A percentile compares a stretch with the other conserved stretches of the same genome.
phyloP scores from a whole-genome alignment of 1,140 invertebrate species.

The Micrasema longulum region DNA sequence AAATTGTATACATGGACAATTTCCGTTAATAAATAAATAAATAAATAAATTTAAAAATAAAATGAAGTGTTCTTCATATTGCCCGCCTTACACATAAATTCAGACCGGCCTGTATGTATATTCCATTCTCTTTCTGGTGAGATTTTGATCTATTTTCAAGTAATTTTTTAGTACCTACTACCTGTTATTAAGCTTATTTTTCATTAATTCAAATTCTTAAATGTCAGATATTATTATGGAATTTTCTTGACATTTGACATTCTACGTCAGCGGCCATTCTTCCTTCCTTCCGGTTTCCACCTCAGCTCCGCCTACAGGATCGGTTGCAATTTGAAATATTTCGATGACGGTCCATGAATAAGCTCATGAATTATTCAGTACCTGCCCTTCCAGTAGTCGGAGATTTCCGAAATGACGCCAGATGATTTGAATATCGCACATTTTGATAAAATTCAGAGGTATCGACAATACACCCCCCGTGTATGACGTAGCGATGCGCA shows the following conservation, averaged over 20 bases:
- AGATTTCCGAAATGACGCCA: conserved; percentile 43
- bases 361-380: conserved; percentile 43
- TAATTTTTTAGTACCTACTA: too few species aligned
- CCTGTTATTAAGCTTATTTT: too few species aligned
- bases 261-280: too few species aligned
- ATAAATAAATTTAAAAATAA: too few species aligned
- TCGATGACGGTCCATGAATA: conserved; percentile 43
- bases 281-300: too few species aligned
- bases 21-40: too few species aligned
- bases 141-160: too few species aligned
- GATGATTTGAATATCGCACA: conserved; percentile 38
- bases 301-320: conserved; percentile 3
- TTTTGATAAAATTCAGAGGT: conserved; percentile 39
- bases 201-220: background rate
- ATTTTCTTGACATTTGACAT: background rate
- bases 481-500: background rate
- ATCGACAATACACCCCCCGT: conserved; percentile 6
- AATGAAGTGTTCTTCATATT: too few species aligned
- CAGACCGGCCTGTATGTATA: too few species aligned
- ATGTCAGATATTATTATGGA: background rate
- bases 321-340: conserved; percentile 44
- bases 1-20: too few species aligned
- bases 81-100: too few species aligned
- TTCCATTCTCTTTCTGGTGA: too few species aligned
- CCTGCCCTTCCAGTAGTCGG: conserved; percentile 24